Evolutionary conservation across 2,888 invertebrate species (phyloP).

Genomic region (Melinaea marsaeus): DNA sequence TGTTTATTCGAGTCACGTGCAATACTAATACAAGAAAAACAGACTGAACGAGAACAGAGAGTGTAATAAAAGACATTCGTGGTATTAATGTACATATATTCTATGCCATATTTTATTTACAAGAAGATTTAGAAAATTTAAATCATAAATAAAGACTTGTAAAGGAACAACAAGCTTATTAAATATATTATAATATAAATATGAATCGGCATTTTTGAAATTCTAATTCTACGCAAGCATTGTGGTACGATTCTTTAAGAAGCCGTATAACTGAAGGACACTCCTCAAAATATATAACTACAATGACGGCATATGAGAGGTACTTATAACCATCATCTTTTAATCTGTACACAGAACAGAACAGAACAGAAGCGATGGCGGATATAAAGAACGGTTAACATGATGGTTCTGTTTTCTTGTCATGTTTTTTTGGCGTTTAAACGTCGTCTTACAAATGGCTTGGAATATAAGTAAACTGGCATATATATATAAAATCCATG

Average conservation of each 20-base stretch:
- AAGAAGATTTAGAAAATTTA: neutral
- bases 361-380: conserved; percentile 48
- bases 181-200: too few relatives aligned
- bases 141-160: too few relatives aligned
- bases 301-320: conserved; percentile 13
- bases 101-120: conserved; percentile 1
- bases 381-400: conserved; percentile 67
- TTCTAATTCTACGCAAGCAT: neutral
- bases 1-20: conserved; percentile 55
- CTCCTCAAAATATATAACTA: conserved; percentile 7
- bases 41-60: conserved; percentile 62
- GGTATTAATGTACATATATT: conserved; percentile 35
- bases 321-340: conserved; percentile 49
- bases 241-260: neutral
- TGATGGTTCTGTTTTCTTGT: conserved; percentile 66
- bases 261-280: neutral
- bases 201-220: neutral
- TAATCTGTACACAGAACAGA: conserved; percentile 63
- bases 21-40: conserved; percentile 65
- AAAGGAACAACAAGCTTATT: too few relatives aligned
- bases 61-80: conserved; percentile 43
- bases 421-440: conserved; percentile 70
- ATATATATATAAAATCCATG: conserved; percentile 19
- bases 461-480: conserved; percentile 61
- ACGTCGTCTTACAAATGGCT: conserved; percentile 64